Evolutionary conservation across 2,113 vertebrate genomes (phyloP).

Genomic region (Speoplatyrhinus poulsoni): DNA sequence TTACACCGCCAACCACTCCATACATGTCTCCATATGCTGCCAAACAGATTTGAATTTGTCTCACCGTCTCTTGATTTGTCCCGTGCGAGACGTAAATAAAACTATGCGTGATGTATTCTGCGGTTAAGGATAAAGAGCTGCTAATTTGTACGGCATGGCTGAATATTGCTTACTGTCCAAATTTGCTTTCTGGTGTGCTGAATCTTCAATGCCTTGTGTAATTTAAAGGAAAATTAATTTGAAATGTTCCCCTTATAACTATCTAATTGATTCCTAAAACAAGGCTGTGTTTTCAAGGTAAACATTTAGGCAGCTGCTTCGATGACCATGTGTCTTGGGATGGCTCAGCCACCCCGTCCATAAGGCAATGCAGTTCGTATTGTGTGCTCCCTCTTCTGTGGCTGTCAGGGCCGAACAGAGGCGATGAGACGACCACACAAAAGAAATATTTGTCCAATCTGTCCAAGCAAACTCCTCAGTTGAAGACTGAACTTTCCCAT

Average conservation of each 20-base stretch:
- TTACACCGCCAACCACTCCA: slow-evolving; percentile 52
- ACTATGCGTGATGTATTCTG: too few relatives aligned
- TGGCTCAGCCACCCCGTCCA: slow-evolving; percentile 49
- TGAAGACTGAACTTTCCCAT: slow-evolving; percentile 78
- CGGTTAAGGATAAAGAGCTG: background rate
- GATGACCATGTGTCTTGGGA: slow-evolving; percentile 52
- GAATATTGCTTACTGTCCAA: background rate
- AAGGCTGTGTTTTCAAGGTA: slow-evolving; percentile 46
- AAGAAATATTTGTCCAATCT: slow-evolving; percentile 80
- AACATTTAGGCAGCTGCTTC: slow-evolving; percentile 68
- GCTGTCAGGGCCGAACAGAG: slow-evolving; percentile 67
- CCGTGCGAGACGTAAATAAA: slow-evolving; percentile 20
- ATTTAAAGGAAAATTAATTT: background rate
- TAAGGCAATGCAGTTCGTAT: slow-evolving; percentile 53
- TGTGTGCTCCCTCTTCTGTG: slow-evolving; percentile 53
- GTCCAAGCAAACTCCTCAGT: slow-evolving; percentile 73
- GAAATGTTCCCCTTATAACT: slow-evolving; percentile 34
- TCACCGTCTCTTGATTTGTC: slow-evolving; percentile 30
- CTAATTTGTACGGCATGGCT: background rate
- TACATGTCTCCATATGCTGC: slow-evolving; percentile 60
- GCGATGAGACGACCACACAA: slow-evolving; percentile 70
- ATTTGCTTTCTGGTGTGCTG: background rate
- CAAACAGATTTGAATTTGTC: slow-evolving; percentile 48
- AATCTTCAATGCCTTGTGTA: background rate
- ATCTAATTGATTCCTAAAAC: slow-evolving; percentile 67